Base-by-base conservation (phyloP, 2,888 invertebrate species). In the Latrodectus hesperus region DNA sequence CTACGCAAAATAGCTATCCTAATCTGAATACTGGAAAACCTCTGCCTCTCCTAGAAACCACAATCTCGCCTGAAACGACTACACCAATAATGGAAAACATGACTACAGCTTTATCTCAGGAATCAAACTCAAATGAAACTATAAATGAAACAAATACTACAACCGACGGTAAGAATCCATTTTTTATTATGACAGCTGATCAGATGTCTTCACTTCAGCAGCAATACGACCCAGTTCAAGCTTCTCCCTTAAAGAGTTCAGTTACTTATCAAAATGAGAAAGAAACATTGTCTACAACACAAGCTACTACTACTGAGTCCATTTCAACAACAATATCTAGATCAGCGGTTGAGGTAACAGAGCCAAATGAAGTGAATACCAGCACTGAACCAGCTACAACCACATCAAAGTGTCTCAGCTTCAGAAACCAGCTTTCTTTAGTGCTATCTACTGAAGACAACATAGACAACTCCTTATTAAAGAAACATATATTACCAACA, bases 391-490 rank as follows among this genome's bases (percentile, higher is more conserved):
- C 88, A n/a, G 60, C 79, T 6, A 74, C 68, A 14, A 64, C 83
- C n/a, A 75, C 88, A n/a, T 75, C 84, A 11, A 84, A 80, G 51
- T 88, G 88, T 11, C 51, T 84, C 4, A 88, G 88, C 22, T 88
- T 88, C 38, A 75, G 60, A 26, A 88, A 80, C 38, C 88, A 88
- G 26, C 26, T 88, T 8, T 79, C 88, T 9, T 71, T 88, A 60
- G 88, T 70, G 1, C 51, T 88, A 11, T 88, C 88, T 8, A 88
- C 88, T 14, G 88, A 88, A 80, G 88, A 88, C 17, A 88, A 88
- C 60, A 88, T 88, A 9, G 88, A 82, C 12, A 88, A 88, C 55
- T 75, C 88, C 4, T 72, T 88, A 49, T 26, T 88, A 8, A 83
- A 84, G 26, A 83, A 70, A 52, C 79, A 88, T 11, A 75, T 88